phyloP scores from a whole-genome alignment of 1,140 invertebrate genomes.

The Cyclina sinensis region DNA sequence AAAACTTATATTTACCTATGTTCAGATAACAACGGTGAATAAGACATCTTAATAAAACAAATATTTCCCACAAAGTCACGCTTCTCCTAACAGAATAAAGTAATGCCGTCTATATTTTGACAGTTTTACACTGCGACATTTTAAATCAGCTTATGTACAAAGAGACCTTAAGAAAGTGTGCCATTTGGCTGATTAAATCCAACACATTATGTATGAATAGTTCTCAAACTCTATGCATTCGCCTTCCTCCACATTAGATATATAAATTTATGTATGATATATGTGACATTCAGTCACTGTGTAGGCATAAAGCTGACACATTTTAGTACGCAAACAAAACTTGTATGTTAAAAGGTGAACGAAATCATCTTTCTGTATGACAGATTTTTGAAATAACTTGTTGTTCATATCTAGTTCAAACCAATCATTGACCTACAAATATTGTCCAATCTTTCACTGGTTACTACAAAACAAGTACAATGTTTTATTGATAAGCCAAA shows the following conservation, averaged over 20 bases:
- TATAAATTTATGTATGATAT: not conserved
- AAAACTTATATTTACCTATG: conserved; percentile 12
- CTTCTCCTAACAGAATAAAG: not conserved
- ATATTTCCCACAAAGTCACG: not conserved
- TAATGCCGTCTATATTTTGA: not conserved
- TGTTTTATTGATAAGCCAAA: too few species aligned
- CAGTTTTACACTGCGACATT: not conserved
- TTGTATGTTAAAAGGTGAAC: not conserved
- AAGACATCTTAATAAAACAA: not conserved
- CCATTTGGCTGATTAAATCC: not conserved
- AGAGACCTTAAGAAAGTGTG: not conserved
- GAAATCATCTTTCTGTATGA: not conserved
- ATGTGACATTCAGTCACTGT: not conserved
- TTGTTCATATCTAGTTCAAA: too few species aligned
- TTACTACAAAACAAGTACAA: too few species aligned
- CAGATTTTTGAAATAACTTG: not conserved
- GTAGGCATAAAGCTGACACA: not conserved
- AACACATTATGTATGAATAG: not conserved
- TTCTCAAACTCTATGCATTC: not conserved
- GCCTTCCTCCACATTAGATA: not conserved
- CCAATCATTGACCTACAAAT: too few species aligned
- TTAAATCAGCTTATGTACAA: not conserved
- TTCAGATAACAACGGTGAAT: not conserved
- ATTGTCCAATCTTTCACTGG: too few species aligned
- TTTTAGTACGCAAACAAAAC: not conserved